These are phyloP conservation scores for Lysandra coridon DNA, from an alignment of 2,888 invertebrate genomes.

Conservation along the genomic window DNA sequence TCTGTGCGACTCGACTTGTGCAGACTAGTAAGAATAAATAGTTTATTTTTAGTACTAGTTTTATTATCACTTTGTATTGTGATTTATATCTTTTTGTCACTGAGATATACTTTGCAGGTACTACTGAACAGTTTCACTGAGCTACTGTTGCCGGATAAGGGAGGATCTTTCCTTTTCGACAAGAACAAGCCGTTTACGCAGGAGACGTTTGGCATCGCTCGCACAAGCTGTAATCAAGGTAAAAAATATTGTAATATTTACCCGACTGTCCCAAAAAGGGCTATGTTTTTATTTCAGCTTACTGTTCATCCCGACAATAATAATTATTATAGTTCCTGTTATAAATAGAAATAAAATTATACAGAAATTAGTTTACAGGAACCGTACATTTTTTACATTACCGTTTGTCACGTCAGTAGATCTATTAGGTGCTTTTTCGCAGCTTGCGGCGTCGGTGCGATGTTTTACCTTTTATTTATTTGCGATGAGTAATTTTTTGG, in stretches of 20 bases:
- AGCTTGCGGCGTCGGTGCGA: neutral
- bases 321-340: no score
- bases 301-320: no score
- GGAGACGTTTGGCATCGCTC: constrained; percentile 52
- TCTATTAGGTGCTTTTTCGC: neutral
- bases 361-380: neutral
- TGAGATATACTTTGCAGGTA: constrained; percentile 50
- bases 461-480: neutral
- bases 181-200: constrained; percentile 50
- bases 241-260: constrained; percentile 27
- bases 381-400: neutral
- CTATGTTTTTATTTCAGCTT: neutral
- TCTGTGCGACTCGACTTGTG: no score
- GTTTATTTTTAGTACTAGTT: neutral
- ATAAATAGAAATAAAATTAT: no score
- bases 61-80: neutral
- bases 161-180: constrained; percentile 54
- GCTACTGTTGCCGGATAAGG: constrained; percentile 55
- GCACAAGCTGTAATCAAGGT: constrained; percentile 51
- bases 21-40: no score
- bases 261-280: no score
- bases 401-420: neutral
- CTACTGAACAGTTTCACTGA: constrained; percentile 60
- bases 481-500: neutral
- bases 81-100: neutral